Evolutionary conservation across 2,797 vertebrate genomes (phyloP).

Genomic region (Crocidura indochinensis): DNA sequence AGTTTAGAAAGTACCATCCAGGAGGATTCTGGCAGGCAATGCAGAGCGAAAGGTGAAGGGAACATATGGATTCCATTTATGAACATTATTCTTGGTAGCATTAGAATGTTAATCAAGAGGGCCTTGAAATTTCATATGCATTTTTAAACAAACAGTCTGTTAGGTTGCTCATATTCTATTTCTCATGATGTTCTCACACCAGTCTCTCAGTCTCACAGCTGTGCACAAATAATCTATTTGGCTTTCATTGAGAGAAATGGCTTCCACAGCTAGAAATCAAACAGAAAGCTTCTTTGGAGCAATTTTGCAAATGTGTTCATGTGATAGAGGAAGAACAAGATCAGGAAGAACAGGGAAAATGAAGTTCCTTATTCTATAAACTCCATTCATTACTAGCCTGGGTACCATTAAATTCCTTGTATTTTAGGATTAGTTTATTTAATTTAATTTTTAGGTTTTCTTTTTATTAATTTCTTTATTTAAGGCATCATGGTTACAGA

Average conservation of each 20-base stretch:
- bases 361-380: not conserved
- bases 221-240: not conserved
- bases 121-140: not conserved
- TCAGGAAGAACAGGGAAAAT: not conserved
- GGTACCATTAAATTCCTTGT: not conserved
- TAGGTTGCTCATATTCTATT: not conserved
- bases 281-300: not conserved
- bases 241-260: conserved; percentile 32
- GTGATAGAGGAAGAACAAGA: not conserved
- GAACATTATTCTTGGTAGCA: not conserved
- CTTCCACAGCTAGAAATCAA: not conserved
- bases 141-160: not conserved
- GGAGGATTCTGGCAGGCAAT: not conserved
- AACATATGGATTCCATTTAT: not conserved
- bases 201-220: not conserved
- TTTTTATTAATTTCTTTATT: too few species aligned
- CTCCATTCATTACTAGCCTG: not conserved
- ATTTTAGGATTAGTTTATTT: conserved; percentile 23
- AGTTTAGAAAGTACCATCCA: not conserved
- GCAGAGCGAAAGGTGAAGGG: not conserved
- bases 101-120: not conserved
- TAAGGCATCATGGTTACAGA: too few species aligned
- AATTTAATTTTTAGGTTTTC: too few species aligned
- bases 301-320: not conserved
- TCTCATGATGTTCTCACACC: not conserved